Base-by-base conservation (phyloP, 2,888 invertebrate genomes). In the Diarsia dahlii region DNA sequence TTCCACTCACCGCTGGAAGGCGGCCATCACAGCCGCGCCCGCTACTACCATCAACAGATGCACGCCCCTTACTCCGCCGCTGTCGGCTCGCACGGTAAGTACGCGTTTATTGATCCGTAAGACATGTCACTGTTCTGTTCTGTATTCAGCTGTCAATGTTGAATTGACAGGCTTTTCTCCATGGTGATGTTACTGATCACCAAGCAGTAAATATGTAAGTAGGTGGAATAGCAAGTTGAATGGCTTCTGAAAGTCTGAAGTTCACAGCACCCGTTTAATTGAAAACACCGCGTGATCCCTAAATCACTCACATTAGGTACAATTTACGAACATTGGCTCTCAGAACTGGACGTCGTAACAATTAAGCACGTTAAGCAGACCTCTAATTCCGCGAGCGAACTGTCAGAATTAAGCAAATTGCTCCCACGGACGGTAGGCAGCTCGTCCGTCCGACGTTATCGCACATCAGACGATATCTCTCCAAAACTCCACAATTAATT, bases 11-110 rank as follows among this genome's bases (percentile, higher is more conserved):
- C 95, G 93, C 95, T 95, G 85, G 97, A 96, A 90, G 96, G 95
- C 94, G 97, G 94, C 91, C 96, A 97, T 91, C 95, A 97, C 91
- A 95, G 96, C 91, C 94, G 96, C 90, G 96, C 96, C 85, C 95
- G 97, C 79, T 97, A 97, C 94, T 97, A 97, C 94, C 97, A 97
- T 89, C 97, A 97, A 91, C 97, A 97, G 89, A 97, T 97, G 96
- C 97, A 97, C 92, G 95, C 95, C 88, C 96, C 97, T 86, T 97
- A 97, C 91, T 96, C 97, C 79, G 93, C 97, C 77, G 96, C 97
- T 75, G 97, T 97, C 90, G 93, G 95, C 84, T 96, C 97, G 82
- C 97, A 97, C 89, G 97, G 97, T 97, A 88, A 95, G 96, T 87
- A 68, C n/a, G 10, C 10, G 20, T 39, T 39, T 72, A 75, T 34